Evolutionary conservation across 2,888 invertebrate species (phyloP).

Genomic region (Polydrusus tereticollis): DNA sequence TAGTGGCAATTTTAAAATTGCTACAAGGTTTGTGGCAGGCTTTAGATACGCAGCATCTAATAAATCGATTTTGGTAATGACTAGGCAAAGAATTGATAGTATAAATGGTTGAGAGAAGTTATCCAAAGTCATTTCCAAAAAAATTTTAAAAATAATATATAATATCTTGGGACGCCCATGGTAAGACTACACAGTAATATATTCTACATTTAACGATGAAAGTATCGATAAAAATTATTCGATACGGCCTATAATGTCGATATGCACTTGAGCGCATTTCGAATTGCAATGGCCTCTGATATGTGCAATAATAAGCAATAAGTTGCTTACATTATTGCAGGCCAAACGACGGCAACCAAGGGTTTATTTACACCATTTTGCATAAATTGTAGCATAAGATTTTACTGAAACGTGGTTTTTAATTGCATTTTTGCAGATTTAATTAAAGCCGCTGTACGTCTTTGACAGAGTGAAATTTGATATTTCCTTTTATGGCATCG

Average conservation of each 20-base stretch:
- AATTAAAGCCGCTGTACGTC: conserved; percentile 27
- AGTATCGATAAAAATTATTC: conserved; percentile 60
- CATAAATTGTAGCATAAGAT: conserved; percentile 46
- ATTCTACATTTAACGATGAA: conserved; percentile 58
- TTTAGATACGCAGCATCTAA: too few relatives aligned
- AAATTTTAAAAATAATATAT: background rate
- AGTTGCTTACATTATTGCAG: conserved; percentile 57
- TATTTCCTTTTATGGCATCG: conserved; percentile 35
- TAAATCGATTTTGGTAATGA: too few relatives aligned
- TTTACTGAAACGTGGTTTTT: conserved; percentile 33
- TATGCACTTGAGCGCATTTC: conserved; percentile 43
- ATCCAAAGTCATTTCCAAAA: background rate
- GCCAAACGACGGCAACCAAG: conserved; percentile 55
- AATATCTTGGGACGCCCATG: conserved; percentile 20
- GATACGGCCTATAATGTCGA: conserved; percentile 46
- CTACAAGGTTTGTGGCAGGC: too few relatives aligned
- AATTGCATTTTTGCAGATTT: conserved; percentile 39
- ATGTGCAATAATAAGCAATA: conserved; percentile 53
- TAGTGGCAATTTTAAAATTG: too few relatives aligned
- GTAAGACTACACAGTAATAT: conserved; percentile 50
- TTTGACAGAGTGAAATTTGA: conserved; percentile 17
- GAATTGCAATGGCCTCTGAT: conserved; percentile 39
- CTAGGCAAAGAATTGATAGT: background rate
- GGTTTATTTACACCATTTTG: conserved; percentile 59
- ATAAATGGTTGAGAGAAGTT: too few relatives aligned